phyloP scores from a whole-genome alignment of 2,113 vertebrate genomes.

The Smithornis capensis region DNA sequence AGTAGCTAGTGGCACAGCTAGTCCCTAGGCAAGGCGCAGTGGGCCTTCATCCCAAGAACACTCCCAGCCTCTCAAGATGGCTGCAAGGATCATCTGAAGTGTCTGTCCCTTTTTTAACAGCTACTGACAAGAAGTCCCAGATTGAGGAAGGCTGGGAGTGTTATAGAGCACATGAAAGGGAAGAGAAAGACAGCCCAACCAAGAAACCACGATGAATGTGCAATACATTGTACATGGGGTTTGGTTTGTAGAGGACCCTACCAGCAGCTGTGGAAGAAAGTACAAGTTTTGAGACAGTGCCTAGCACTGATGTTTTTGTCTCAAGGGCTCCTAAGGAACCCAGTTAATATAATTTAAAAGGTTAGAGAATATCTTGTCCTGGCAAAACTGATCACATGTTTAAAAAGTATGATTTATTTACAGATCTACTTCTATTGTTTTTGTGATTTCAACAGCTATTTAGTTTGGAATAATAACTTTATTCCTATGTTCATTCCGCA shows the following conservation, averaged over 20 bases:
- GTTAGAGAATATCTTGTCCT: neutral
- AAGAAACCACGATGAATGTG: neutral
- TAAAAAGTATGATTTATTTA: neutral
- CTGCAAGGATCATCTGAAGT: neutral
- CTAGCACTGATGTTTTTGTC: constrained; percentile 1
- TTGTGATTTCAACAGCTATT: neutral
- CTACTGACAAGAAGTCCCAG: neutral
- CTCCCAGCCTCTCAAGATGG: neutral
- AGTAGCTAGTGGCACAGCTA: neutral
- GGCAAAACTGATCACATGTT: constrained; percentile 9
- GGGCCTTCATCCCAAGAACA: neutral
- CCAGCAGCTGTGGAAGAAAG: neutral
- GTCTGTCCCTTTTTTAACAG: neutral
- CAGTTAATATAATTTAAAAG: constrained; percentile 17
- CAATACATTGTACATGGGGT: neutral
- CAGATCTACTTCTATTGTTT: neutral
- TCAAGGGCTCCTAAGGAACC: constrained; percentile 22
- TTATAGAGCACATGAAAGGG: neutral
- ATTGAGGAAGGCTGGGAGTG: neutral
- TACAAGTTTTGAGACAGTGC: neutral
- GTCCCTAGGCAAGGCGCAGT: fast-evolving
- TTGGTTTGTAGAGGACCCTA: neutral
- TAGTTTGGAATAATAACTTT: neutral
- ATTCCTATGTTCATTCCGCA: neutral
- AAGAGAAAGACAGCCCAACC: neutral